Evolutionary conservation across 2,113 vertebrate genomes (phyloP), one percentile per base, ranked within the genome.

Genomic region (Conger conger): DNA sequence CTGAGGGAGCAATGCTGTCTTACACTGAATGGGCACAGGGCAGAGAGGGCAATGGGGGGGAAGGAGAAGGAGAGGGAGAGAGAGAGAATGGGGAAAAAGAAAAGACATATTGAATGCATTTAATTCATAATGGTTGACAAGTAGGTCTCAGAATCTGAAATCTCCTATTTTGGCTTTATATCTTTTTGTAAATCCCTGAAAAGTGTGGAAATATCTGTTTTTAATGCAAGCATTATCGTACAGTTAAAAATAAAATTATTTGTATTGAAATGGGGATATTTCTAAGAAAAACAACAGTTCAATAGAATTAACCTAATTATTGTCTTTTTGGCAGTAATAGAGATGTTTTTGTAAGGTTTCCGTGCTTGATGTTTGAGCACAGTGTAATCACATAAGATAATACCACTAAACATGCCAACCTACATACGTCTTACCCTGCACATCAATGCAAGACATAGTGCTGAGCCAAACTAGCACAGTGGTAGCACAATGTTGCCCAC

Each of bases 1-100:
- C 38, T 27, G 17, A 63, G 27, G 82, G 38, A n/a, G 36, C 18
- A 80, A 82, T 81, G 85, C 89, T 86, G 45, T 13, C 45, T 50
- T 1, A 50, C 45, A 50, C 45, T 1, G 11, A 50, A 1, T 13
- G 45, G 45, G 45, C 40, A 42, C 40, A 42, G 4, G 40, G 40
- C 82, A 78, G 82, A 80, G 78, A 40, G 73, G 88, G 50, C 42
- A 57, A 73, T 45, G 79, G 23, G 81, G n/a, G 4, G 17, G 45
- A 80, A 36, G 80, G 54, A 57, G 37, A 27, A 18, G 27, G 45
- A 27, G 68, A 30, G 27, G 20, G n/a, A 35, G 45, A 36, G 42
- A 35, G 42, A n/a, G 63, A 18, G 68, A 18, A 30, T 17, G n/a
- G 40, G 8, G 4, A 30, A 6, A 73, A 33, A 73, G 63, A 73